These are phyloP conservation scores for Ivindomyrus marchei DNA, from an alignment of 2,113 vertebrate species.

Conservation along the genomic window DNA sequence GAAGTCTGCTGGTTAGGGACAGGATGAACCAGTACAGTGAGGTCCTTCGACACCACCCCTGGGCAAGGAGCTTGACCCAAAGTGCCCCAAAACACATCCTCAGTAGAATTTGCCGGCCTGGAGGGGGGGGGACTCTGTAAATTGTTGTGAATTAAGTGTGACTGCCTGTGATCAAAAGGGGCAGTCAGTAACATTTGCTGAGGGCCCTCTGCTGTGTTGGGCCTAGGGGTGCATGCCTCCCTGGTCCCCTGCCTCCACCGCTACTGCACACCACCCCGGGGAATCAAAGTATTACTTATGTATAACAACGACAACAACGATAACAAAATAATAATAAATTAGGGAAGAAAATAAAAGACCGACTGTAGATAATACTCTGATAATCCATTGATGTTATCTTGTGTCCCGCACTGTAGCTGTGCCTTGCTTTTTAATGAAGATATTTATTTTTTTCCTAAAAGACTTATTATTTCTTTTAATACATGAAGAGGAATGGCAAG, in stretches of 20 bases:
- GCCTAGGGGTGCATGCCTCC: not conserved
- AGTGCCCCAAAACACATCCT: not conserved
- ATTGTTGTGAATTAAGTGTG: not conserved
- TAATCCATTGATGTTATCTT: not conserved
- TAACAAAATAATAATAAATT: not conserved
- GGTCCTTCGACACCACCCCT: not conserved
- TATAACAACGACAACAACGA: not conserved
- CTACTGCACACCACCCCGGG: not conserved
- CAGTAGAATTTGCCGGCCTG: not conserved
- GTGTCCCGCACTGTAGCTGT: not conserved
- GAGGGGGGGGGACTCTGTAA: not conserved
- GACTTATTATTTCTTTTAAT: not conserved
- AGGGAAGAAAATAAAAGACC: not conserved
- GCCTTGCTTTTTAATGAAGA: not conserved
- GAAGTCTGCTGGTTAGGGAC: not conserved
- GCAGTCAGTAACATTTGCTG: not conserved
- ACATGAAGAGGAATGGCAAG: not conserved
- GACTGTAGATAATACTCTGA: not conserved
- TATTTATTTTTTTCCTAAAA: not conserved
- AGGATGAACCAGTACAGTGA: not conserved
- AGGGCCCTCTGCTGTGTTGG: not conserved
- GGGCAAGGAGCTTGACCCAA: not conserved
- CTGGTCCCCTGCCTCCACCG: not conserved
- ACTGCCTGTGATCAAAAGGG: not conserved
- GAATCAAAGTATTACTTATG: not conserved